phyloP scores from a whole-genome alignment of 2,888 invertebrate genomes.

The Drosophila subsilvestris region DNA sequence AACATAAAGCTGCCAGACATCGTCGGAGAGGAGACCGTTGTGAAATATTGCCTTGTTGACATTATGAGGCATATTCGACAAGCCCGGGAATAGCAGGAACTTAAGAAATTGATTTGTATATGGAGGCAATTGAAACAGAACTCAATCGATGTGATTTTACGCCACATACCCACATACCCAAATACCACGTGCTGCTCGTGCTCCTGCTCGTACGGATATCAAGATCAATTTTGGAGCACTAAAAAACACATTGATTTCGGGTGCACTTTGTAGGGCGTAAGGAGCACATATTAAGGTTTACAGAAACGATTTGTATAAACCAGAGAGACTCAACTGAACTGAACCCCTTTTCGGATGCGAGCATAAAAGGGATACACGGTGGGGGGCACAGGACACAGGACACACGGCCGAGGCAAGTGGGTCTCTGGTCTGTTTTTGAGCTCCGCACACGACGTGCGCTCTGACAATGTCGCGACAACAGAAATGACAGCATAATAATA shows the following conservation, averaged over 20 bases:
- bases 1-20: neutral
- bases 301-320: neutral
- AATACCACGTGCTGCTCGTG: no score
- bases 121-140: conserved; percentile 23
- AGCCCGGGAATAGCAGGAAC: conserved; percentile 1
- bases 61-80: conserved; percentile 24
- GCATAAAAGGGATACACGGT: conserved; percentile 9
- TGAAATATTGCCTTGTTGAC: conserved; percentile 30
- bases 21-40: neutral
- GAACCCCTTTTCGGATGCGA: conserved; percentile 44
- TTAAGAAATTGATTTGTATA: conserved; percentile 35
- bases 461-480: conserved; percentile 76
- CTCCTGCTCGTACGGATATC: neutral
- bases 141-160: conserved; percentile 16
- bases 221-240: conserved; percentile 52
- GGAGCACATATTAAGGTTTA: conserved; percentile 49
- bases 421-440: neutral
- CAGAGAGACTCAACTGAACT: conserved; percentile 19
- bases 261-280: conserved; percentile 56
- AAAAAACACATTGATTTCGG: conserved; percentile 56
- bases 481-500: conserved; percentile 79
- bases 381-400: neutral
- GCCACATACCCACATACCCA: conserved; percentile 17
- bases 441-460: conserved; percentile 55
- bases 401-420: conserved; percentile 3